These are phyloP conservation scores for Ichneumoninae sp. DNA, from an alignment of 2,888 invertebrate genomes.

Conservation along the genomic window DNA sequence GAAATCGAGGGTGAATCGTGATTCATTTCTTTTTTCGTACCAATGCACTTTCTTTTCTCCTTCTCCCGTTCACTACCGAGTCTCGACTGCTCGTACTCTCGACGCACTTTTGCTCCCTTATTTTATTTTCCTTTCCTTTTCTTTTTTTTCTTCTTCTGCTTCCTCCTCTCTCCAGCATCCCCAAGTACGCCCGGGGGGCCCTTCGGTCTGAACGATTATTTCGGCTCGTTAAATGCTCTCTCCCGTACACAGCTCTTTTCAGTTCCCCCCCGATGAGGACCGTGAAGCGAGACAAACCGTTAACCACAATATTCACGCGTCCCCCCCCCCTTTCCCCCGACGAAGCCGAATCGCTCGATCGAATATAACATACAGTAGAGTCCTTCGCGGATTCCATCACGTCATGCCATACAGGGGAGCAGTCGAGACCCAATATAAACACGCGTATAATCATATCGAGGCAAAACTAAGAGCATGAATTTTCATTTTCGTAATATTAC, in stretches of 20 bases:
- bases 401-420: conserved; percentile 22
- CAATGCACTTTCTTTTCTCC: conserved; percentile 35
- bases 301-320: conserved; percentile 74
- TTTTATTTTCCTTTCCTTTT: conserved; percentile 18
- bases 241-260: conserved; percentile 66
- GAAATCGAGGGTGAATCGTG: conserved; percentile 63
- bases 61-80: conserved; percentile 1
- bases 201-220: conserved; percentile 72
- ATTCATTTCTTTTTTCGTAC: conserved; percentile 48
- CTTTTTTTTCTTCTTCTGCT: conserved; percentile 6
- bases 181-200: conserved; percentile 38
- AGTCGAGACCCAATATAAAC: conserved; percentile 40
- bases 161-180: conserved; percentile 47
- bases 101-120: conserved; percentile 59
- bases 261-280: conserved; percentile 69
- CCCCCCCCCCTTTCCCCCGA: conserved; percentile 42
- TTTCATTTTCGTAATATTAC: conserved; percentile 55
- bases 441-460: conserved; percentile 58
- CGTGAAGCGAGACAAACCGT: conserved; percentile 76
- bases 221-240: conserved; percentile 73
- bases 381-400: conserved; percentile 55
- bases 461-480: conserved; percentile 62
- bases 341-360: conserved; percentile 62
- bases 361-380: conserved; percentile 22
- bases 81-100: conserved; percentile 47